phyloP scores from a whole-genome alignment of 2,888 invertebrate genomes.

The Selenia dentaria region DNA sequence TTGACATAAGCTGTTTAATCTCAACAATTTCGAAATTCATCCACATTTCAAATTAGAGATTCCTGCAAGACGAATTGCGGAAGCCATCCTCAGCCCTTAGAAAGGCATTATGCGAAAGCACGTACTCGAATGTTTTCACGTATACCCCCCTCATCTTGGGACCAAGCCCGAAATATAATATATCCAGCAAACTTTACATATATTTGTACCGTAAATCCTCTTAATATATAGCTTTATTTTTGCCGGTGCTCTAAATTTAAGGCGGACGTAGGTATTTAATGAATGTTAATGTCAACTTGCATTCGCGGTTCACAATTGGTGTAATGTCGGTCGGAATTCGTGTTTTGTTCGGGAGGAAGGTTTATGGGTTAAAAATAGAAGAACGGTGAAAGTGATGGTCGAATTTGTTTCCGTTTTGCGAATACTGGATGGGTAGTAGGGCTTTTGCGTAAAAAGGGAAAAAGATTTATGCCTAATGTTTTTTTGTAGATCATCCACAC shows the following conservation, averaged over 20 bases:
- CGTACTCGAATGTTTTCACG: slow-evolving; percentile 82
- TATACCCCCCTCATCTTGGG: slow-evolving; percentile 74
- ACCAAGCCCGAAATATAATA: slow-evolving; percentile 82
- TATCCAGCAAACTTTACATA: slow-evolving; percentile 84
- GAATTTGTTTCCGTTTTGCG: slow-evolving; percentile 22
- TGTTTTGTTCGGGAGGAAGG: slow-evolving; percentile 34
- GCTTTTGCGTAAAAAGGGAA: slow-evolving; percentile 35
- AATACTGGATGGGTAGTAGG: slow-evolving; percentile 12
- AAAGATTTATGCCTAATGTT: slow-evolving; percentile 11
- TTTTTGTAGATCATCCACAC: no score
- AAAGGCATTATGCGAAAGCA: slow-evolving; percentile 80
- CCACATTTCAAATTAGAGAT: slow-evolving; percentile 83
- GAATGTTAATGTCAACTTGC: slow-evolving; percentile 77
- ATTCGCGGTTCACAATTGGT: slow-evolving; percentile 64
- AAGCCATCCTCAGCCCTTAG: slow-evolving; percentile 74
- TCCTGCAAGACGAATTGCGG: slow-evolving; percentile 82
- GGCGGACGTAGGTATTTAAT: slow-evolving; percentile 73
- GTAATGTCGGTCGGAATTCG: slow-evolving; percentile 53
- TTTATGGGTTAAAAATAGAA: slow-evolving; percentile 40
- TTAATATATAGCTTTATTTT: slow-evolving; percentile 83
- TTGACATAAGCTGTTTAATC: slow-evolving; percentile 43
- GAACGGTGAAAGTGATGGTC: slow-evolving; percentile 25
- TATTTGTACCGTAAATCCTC: slow-evolving; percentile 84
- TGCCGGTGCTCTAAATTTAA: slow-evolving; percentile 79
- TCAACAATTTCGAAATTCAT: slow-evolving; percentile 68